Conservation (phyloP, 2,113 vertebrate species). For the Leptobrachium leishanense region DNA sequence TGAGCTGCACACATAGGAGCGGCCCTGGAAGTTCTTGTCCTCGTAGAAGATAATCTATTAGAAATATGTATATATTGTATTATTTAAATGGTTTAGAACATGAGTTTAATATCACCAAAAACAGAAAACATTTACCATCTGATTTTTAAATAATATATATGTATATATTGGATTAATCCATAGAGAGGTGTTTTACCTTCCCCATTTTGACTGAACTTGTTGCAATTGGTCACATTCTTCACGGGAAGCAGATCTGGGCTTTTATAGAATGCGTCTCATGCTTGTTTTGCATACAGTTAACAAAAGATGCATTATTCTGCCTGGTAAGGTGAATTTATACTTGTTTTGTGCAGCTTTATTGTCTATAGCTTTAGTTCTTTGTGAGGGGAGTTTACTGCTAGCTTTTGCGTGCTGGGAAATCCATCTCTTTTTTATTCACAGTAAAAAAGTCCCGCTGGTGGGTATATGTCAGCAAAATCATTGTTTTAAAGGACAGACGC, state of each 20-base stretch:
- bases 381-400: neutral
- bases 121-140: too few relatives aligned
- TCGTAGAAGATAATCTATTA: slow-evolving; percentile 3
- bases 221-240: neutral
- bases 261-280: slow-evolving; percentile 5
- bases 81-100: too few relatives aligned
- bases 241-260: neutral
- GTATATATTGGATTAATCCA: too few relatives aligned
- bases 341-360: slow-evolving; percentile 17
- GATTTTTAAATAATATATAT: too few relatives aligned
- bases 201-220: neutral
- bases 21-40: slow-evolving; percentile 11
- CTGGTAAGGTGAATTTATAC: slow-evolving; percentile 6
- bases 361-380: neutral
- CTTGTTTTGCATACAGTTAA: slow-evolving; percentile 1
- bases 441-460: neutral
- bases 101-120: too few relatives aligned
- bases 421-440: neutral
- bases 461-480: slow-evolving; percentile 11
- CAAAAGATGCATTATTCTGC: neutral
- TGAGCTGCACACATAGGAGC: slow-evolving; percentile 4
- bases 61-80: neutral
- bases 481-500: neutral
- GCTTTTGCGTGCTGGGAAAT: slow-evolving; percentile 3
- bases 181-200: neutral